A percentile compares a stretch with the other conserved stretches of the same genome.
phyloP scores from a whole-genome alignment of 2,797 vertebrate species.

The Oophaga sylvatica region DNA sequence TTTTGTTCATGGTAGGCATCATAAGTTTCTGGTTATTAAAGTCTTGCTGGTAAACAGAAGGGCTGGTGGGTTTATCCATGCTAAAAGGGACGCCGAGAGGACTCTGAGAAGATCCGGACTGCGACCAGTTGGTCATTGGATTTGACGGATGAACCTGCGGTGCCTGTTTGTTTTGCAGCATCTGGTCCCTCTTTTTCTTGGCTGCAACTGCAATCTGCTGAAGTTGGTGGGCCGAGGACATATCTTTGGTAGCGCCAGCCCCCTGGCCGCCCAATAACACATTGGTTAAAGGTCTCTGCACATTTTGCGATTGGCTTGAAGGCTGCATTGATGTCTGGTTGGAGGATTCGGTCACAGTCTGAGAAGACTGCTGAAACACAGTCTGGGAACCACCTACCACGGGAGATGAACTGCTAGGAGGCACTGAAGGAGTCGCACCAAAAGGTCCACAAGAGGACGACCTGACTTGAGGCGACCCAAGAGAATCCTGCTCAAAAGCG shows the following conservation, averaged over 20 bases:
- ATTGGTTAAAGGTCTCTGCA: constrained; percentile 77
- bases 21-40: constrained; percentile 86
- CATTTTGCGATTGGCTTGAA: constrained; percentile 74
- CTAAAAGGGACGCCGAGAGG: constrained; percentile 80
- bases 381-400: constrained; percentile 77
- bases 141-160: constrained; percentile 77
- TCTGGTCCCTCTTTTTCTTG: constrained; percentile 89
- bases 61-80: constrained; percentile 90
- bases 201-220: constrained; percentile 95
- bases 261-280: constrained; percentile 80
- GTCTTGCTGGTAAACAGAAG: constrained; percentile 86
- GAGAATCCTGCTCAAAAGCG: constrained; percentile 87
- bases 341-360: constrained; percentile 72
- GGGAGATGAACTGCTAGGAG: constrained; percentile 79
- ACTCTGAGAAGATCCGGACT: constrained; percentile 82
- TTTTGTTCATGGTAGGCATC: constrained; percentile 83
- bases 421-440: constrained; percentile 80
- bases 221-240: constrained; percentile 94
- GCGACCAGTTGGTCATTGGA: constrained; percentile 83
- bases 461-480: constrained; percentile 85
- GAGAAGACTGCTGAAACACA: constrained; percentile 75
- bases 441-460: constrained; percentile 82
- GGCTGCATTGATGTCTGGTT: constrained; percentile 73
- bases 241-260: constrained; percentile 81
- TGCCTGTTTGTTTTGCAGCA: constrained; percentile 82